Conservation (phyloP, 92 coral and sea anemone species). For the Porites cylindrica region DNA sequence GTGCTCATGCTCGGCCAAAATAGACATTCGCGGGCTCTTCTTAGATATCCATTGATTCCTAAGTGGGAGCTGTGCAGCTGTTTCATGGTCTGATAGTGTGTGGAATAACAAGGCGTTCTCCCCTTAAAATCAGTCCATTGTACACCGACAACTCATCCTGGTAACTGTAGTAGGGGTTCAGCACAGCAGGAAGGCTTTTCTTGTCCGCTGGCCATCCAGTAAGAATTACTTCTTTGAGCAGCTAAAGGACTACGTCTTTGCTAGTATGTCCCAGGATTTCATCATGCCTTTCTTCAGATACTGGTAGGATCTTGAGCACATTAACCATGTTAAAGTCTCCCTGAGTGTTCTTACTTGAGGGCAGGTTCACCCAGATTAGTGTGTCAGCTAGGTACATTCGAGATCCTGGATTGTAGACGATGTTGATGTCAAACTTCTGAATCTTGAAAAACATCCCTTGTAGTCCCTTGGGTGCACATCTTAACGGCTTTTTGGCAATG, state of each 20-base stretch:
- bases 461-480: conserved; percentile 52
- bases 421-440: conserved; percentile 42
- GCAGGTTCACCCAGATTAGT: not conserved
- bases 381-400: conserved; percentile 4
- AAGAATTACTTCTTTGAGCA: conserved; percentile 42
- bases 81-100: not conserved
- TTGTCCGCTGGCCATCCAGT: conserved; percentile 65
- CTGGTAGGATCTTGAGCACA: not conserved
- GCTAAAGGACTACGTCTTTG: conserved; percentile 48
- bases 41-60: not conserved
- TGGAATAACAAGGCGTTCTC: not conserved
- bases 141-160: not conserved
- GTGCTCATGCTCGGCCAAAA: not conserved
- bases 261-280: conserved; percentile 40
- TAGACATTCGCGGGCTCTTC: not conserved
- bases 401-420: conserved; percentile 51
- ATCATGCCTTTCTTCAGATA: not conserved
- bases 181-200: not conserved
- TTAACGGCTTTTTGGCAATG: conserved; percentile 51
- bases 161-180: conserved; percentile 7
- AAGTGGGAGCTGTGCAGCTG: not conserved
- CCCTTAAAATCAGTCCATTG: not conserved
- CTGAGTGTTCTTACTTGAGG: not conserved
- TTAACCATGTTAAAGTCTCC: not conserved
- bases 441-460: conserved; percentile 59